These are phyloP conservation scores for Cistogaster globosa DNA, from an alignment of 2,888 invertebrate genomes.

Conservation along the genomic window DNA sequence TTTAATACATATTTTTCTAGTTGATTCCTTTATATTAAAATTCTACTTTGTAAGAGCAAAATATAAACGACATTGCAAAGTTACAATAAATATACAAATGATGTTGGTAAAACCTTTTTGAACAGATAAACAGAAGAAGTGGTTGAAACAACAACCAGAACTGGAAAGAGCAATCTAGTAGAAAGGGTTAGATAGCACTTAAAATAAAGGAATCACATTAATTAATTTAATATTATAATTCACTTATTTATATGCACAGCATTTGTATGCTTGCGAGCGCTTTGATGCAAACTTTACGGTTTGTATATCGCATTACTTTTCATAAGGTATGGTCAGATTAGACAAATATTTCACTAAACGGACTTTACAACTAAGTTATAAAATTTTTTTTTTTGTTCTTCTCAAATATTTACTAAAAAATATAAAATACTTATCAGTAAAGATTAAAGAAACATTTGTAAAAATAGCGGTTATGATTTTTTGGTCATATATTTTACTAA, in stretches of 20 bases:
- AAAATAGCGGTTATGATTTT: no score
- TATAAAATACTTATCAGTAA: no score
- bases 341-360: no score
- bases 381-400: no score
- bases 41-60: slow-evolving; percentile 37
- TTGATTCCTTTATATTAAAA: slow-evolving; percentile 26
- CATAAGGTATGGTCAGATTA: no score
- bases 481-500: no score
- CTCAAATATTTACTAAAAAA: no score
- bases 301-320: no score
- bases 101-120: slow-evolving; percentile 42
- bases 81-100: slow-evolving; percentile 48
- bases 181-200: background rate
- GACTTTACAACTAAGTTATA: no score
- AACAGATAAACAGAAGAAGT: background rate
- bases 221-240: slow-evolving; percentile 38
- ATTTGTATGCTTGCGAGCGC: background rate
- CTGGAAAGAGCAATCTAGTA: background rate
- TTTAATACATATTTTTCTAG: slow-evolving; percentile 13
- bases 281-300: no score
- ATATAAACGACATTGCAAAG: slow-evolving; percentile 54
- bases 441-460: no score
- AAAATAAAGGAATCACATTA: slow-evolving; percentile 25
- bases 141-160: background rate
- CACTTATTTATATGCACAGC: background rate